phyloP scores from a whole-genome alignment of 2,888 invertebrate genomes.

The Drosophila lacicola region DNA sequence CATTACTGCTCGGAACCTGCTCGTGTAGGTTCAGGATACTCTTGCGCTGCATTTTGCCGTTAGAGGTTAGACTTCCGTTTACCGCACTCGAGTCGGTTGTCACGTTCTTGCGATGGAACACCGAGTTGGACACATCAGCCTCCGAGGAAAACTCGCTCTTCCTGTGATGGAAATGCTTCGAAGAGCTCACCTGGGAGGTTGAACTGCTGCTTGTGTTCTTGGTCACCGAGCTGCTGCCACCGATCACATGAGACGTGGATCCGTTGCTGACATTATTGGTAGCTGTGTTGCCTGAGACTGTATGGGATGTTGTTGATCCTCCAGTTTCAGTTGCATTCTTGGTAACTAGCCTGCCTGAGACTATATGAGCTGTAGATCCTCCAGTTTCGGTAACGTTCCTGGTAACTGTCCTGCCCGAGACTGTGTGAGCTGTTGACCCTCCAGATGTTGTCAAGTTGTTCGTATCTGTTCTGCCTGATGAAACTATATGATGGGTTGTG shows the following conservation, averaged over 20 bases:
- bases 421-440: constrained; percentile 22
- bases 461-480: constrained; percentile 9
- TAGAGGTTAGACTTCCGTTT: constrained; percentile 80
- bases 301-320: constrained; percentile 16
- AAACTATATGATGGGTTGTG: constrained; percentile 19
- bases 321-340: constrained; percentile 1
- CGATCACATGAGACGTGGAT: constrained; percentile 29
- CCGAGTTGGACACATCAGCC: constrained; percentile 91
- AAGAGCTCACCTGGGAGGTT: constrained; percentile 52
- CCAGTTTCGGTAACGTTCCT: constrained; percentile 24
- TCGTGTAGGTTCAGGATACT: constrained; percentile 92
- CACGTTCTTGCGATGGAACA: constrained; percentile 89
- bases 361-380: constrained; percentile 1
- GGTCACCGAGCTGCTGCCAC: constrained; percentile 21
- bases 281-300: constrained; percentile 23
- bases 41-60: constrained; percentile 91
- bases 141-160: constrained; percentile 91
- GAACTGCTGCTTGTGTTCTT: constrained; percentile 44
- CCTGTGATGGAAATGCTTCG: constrained; percentile 88
- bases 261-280: constrained; percentile 32
- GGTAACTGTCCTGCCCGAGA: constrained; percentile 24
- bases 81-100: constrained; percentile 73
- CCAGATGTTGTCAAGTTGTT: constrained; percentile 22
- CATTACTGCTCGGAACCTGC: constrained; percentile 88
- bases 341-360: constrained; percentile 4